Percentiles rank a stretch among this genome's conserved stretches.
Evolutionary conservation across 1,140 invertebrate genomes (phyloP).

Genomic region (Drosophila sechellia): DNA sequence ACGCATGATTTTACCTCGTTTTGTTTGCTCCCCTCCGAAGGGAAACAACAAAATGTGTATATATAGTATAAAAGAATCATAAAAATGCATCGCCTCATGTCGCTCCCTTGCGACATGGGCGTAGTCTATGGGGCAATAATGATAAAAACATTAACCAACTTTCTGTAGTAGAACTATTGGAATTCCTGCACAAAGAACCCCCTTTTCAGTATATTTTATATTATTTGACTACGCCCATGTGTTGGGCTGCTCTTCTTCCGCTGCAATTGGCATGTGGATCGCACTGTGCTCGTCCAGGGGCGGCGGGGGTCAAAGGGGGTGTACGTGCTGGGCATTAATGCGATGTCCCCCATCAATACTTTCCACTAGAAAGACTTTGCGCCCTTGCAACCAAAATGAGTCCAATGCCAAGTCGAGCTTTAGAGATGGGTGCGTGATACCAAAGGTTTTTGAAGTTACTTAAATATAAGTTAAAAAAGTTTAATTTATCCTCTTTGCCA

Average conservation of each 20-base stretch:
- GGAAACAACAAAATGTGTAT: constrained; percentile 46
- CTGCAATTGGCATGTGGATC: constrained; percentile 54
- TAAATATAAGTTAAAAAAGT: not conserved
- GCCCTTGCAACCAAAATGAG: constrained; percentile 49
- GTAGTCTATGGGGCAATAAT: not conserved
- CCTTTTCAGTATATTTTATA: not conserved
- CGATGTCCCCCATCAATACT: not conserved
- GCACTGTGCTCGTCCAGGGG: constrained; percentile 29
- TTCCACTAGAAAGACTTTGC: constrained; percentile 8
- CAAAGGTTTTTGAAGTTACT: not conserved
- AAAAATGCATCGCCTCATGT: constrained; percentile 50
- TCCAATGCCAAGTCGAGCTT: constrained; percentile 59
- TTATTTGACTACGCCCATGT: not conserved
- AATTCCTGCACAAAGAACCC: not conserved
- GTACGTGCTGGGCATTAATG: constrained; percentile 72
- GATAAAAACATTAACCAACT: too few relatives aligned
- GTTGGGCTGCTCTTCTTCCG: constrained; percentile 21
- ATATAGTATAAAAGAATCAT: constrained; percentile 54
- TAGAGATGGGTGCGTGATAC: constrained; percentile 17
- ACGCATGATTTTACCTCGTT: constrained; percentile 76
- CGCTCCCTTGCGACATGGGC: not conserved
- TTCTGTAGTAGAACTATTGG: not conserved
- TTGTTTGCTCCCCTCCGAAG: constrained; percentile 34
- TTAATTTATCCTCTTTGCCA: too few relatives aligned
- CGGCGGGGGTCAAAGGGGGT: constrained; percentile 1